phyloP scores from a whole-genome alignment of 2,797 vertebrate species.

The Lophotriccus pileatus region DNA sequence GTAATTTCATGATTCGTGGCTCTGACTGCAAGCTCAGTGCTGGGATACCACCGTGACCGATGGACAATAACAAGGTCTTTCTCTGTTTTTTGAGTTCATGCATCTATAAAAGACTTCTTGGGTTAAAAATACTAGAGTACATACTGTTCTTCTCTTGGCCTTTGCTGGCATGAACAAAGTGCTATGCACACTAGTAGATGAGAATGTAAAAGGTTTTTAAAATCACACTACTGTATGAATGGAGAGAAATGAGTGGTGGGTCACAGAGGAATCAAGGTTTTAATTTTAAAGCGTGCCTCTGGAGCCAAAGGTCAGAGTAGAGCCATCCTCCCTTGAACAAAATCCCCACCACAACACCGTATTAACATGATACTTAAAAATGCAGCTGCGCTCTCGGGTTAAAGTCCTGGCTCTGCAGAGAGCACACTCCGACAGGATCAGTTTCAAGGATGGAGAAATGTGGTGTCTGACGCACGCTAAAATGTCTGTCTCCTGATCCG shows the following conservation, averaged over 20 bases:
- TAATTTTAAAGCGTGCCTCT: constrained; percentile 22
- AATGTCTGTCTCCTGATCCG: constrained; percentile 31
- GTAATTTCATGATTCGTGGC: background rate
- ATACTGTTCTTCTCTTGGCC: background rate
- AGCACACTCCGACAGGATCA: constrained; percentile 53
- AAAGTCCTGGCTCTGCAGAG: constrained; percentile 39
- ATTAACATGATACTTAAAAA: constrained; percentile 60
- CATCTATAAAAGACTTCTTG: background rate
- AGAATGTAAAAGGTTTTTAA: background rate
- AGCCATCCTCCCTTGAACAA: constrained; percentile 31
- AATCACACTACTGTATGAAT: background rate
- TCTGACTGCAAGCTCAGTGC: background rate
- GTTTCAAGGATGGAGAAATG: constrained; percentile 63
- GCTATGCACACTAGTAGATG: background rate
- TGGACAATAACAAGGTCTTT: background rate
- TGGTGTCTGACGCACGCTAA: constrained; percentile 22
- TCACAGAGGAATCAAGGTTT: constrained; percentile 14
- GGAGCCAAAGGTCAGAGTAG: constrained; percentile 30
- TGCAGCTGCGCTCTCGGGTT: constrained; percentile 49
- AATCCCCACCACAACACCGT: constrained; percentile 20
- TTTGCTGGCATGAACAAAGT: background rate
- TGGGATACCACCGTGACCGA: background rate
- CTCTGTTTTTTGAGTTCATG: background rate
- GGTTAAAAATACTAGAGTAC: background rate
- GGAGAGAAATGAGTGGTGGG: background rate